phyloP scores from a whole-genome alignment of 1,140 invertebrate species.

The Magallana gigas region DNA sequence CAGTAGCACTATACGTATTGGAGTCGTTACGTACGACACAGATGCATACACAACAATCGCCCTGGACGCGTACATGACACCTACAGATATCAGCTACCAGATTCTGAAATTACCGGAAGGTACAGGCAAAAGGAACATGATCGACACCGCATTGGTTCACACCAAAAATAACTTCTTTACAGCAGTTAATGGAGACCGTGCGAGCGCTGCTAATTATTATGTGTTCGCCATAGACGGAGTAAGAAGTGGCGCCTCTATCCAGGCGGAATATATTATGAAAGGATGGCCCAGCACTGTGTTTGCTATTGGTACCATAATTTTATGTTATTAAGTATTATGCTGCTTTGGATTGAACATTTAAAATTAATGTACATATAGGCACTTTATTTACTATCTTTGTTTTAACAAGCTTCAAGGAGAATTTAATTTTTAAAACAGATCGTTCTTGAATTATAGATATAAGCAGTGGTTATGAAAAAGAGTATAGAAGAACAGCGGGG shows the following conservation, averaged over 20 bases:
- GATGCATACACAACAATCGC: not conserved
- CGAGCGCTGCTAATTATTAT: not conserved
- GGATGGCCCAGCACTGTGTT: not conserved
- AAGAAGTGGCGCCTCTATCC: not conserved
- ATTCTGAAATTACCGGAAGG: not conserved
- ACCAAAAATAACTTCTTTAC: not conserved
- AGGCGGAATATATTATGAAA: not conserved
- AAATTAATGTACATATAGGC: no score
- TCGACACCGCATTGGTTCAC: not conserved
- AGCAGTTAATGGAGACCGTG: not conserved
- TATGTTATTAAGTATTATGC: no score
- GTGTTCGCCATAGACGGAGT: not conserved
- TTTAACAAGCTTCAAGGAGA: no score
- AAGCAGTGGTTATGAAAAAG: not conserved
- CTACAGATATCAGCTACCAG: not conserved
- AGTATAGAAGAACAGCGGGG: not conserved
- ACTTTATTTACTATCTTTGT: no score
- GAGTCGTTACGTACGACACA: not conserved
- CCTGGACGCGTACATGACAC: not conserved
- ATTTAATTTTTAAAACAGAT: no score
- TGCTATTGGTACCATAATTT: not conserved
- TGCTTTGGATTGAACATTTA: no score
- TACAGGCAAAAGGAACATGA: not conserved
- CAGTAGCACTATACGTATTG: not conserved
- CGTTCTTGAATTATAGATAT: not conserved